A percentile compares a stretch with the other conserved stretches of the same genome.
These are phyloP conservation scores for Phortica magna DNA, from an alignment of 2,888 invertebrate genomes.

Conservation along the genomic window DNA sequence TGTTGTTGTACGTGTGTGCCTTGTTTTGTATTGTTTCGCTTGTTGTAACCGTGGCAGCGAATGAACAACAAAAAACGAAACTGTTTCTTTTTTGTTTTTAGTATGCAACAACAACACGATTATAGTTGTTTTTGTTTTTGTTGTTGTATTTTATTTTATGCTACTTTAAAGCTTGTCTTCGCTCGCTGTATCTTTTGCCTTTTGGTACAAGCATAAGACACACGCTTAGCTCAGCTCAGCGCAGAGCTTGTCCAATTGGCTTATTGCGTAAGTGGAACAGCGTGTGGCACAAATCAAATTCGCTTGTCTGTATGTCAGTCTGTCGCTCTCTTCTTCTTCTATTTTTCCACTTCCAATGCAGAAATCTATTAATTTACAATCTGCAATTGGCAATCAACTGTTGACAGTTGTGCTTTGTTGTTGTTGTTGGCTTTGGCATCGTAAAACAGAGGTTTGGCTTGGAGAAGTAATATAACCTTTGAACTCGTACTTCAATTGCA, in stretches of 20 bases:
- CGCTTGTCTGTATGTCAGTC: constrained; percentile 34
- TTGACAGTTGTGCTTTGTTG: constrained; percentile 33
- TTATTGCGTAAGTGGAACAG: constrained; percentile 12
- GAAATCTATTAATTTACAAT: too few relatives aligned
- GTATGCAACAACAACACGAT: constrained; percentile 45
- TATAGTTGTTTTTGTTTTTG: constrained; percentile 19
- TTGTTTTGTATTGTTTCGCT: constrained; percentile 39
- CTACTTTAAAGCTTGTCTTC: not conserved
- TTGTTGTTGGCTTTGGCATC: constrained; percentile 39
- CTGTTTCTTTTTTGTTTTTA: too few relatives aligned
- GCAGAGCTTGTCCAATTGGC: not conserved
- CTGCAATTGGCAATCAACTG: too few relatives aligned
- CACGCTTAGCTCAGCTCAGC: too few relatives aligned
- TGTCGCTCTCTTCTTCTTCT: not conserved
- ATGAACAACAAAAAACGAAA: too few relatives aligned
- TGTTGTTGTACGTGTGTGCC: constrained; percentile 4
- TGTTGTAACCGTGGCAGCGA: not conserved
- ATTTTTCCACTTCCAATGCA: too few relatives aligned
- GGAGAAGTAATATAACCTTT: too few relatives aligned
- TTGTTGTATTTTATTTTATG: constrained; percentile 16
- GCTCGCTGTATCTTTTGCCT: too few relatives aligned
- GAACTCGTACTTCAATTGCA: too few relatives aligned
- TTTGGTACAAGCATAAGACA: too few relatives aligned
- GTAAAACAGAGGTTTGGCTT: too few relatives aligned
- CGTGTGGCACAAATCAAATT: constrained; percentile 5